A percentile compares a stretch with the other conserved stretches of the same genome.
Evolutionary conservation across 2,888 invertebrate genomes (phyloP).

Genomic region (Hyles lineata): DNA sequence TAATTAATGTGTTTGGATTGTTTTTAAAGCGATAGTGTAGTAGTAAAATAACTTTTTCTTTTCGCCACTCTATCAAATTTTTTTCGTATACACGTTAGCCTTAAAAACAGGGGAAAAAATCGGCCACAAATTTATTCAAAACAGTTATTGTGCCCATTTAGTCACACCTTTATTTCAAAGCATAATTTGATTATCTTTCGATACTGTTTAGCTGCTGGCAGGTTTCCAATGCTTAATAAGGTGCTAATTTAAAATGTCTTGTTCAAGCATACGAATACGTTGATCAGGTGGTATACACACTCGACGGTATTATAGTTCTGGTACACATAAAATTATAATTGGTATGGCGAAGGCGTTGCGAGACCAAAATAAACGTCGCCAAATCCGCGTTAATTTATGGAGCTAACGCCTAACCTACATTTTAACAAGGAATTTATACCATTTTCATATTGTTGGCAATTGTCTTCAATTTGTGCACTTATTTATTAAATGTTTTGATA

Average conservation of each 20-base stretch:
- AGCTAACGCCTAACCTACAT: slow-evolving; percentile 2
- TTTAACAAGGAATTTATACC: not conserved
- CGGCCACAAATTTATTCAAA: not conserved
- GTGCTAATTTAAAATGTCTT: slow-evolving; percentile 12
- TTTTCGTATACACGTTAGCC: too few species aligned
- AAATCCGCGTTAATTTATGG: slow-evolving; percentile 8
- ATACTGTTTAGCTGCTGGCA: slow-evolving; percentile 23
- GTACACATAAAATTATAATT: slow-evolving; percentile 44
- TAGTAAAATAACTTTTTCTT: not conserved
- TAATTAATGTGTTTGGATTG: too few species aligned
- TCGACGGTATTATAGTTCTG: slow-evolving; percentile 18
- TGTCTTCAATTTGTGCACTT: too few species aligned
- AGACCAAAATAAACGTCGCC: slow-evolving; percentile 37
- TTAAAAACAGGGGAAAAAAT: not conserved
- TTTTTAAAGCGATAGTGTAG: too few species aligned
- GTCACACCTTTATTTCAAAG: not conserved
- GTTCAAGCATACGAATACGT: not conserved
- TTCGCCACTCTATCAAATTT: not conserved
- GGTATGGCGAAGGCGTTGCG: slow-evolving; percentile 41
- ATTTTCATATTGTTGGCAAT: not conserved
- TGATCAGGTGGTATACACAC: not conserved
- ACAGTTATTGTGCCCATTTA: too few species aligned
- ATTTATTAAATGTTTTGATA: too few species aligned
- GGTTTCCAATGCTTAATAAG: slow-evolving; percentile 10
- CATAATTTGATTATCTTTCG: slow-evolving; percentile 29